A percentile compares a stretch with the other conserved stretches of the same genome.
Conservation (phyloP, 2,797 vertebrate species). For the Gymnocypris eckloni region DNA sequence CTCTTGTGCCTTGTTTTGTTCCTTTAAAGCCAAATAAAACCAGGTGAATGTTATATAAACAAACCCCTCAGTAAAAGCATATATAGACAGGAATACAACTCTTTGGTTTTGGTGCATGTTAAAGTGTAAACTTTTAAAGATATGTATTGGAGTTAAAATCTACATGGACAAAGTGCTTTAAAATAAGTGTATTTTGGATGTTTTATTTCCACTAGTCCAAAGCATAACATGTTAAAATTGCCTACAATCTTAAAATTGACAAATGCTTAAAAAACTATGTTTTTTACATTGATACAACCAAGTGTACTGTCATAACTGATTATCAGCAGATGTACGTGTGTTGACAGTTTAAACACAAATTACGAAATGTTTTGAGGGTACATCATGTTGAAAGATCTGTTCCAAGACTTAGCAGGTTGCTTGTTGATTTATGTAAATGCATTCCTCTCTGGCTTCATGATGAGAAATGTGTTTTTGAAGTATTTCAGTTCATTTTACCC, state of each 20-base stretch:
- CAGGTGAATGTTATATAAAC: background rate
- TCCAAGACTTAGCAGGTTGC: too few species aligned
- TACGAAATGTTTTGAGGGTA: conserved; percentile 60
- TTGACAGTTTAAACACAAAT: conserved; percentile 53
- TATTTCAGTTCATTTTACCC: too few species aligned
- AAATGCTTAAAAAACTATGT: background rate
- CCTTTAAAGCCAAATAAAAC: background rate
- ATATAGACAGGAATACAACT: background rate
- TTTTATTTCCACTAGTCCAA: background rate
- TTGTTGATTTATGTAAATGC: background rate
- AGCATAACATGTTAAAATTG: background rate
- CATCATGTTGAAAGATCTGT: conserved; percentile 11
- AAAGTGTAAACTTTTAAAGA: background rate
- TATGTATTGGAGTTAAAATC: too few species aligned
- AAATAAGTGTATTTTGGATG: background rate
- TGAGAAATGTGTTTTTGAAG: too few species aligned
- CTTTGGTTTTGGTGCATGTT: background rate
- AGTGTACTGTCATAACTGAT: background rate
- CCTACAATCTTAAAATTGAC: background rate
- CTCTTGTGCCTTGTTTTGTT: background rate
- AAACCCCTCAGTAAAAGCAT: background rate
- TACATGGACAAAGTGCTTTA: too few species aligned
- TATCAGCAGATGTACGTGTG: background rate
- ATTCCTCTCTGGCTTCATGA: background rate
- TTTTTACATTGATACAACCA: too few species aligned